Conservation (phyloP, 2,888 invertebrate genomes). For the Villa cingulata region DNA sequence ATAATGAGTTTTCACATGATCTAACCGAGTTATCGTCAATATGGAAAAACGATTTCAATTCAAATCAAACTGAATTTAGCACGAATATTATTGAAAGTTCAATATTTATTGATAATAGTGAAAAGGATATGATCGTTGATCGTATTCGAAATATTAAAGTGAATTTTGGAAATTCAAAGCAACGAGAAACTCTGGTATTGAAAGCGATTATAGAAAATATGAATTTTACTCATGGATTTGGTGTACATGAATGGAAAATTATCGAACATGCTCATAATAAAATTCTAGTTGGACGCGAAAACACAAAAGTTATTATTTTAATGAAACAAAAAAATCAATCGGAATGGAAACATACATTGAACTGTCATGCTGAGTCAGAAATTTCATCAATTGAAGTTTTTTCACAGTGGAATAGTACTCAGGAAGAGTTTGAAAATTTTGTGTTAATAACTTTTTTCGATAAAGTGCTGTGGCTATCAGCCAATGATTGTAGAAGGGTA, state of each 20-base stretch:
- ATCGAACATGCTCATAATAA: constrained; percentile 20
- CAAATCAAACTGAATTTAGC: constrained; percentile 23
- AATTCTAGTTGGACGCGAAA: constrained; percentile 23
- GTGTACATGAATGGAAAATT: constrained; percentile 27
- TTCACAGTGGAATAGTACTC: constrained; percentile 23
- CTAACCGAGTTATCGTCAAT: too few species aligned
- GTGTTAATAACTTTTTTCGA: constrained; percentile 18
- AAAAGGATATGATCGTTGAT: constrained; percentile 16
- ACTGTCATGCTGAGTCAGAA: background rate
- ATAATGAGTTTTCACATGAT: background rate
- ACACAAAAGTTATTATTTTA: background rate
- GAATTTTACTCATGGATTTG: constrained; percentile 21
- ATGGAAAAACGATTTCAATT: too few species aligned
- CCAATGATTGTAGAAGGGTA: constrained; percentile 15
- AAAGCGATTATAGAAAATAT: constrained; percentile 26
- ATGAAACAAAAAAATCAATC: constrained; percentile 5
- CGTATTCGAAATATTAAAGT: background rate
- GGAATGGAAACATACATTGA: background rate
- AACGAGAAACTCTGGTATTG: constrained; percentile 26
- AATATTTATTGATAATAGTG: constrained; percentile 15
- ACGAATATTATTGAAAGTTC: constrained; percentile 14
- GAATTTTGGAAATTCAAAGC: constrained; percentile 10
- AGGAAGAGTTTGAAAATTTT: constrained; percentile 19
- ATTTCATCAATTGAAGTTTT: constrained; percentile 17
- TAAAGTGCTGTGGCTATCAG: constrained; percentile 23